These are phyloP conservation scores for Oryzias dopingdopingensis DNA, from an alignment of 2,797 vertebrate species.

Conservation along the genomic window DNA sequence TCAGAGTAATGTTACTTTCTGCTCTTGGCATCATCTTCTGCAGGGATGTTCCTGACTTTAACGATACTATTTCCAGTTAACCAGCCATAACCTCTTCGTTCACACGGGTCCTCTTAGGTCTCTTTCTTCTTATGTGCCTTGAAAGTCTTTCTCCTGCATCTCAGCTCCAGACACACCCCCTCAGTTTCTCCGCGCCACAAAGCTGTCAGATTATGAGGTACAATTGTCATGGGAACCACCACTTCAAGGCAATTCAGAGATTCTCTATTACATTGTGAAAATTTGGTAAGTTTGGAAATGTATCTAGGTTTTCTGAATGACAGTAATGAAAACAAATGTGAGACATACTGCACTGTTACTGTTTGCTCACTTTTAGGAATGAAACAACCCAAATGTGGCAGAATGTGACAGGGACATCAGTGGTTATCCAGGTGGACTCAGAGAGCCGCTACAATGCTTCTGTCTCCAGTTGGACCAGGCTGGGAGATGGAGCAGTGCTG, in stretches of 20 bases:
- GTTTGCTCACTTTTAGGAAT: slow-evolving; percentile 77
- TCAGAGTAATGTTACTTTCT: slow-evolving; percentile 26
- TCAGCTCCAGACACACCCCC: slow-evolving; percentile 92
- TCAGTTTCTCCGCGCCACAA: slow-evolving; percentile 83
- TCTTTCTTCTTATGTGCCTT: slow-evolving; percentile 32
- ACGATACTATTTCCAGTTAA: slow-evolving; percentile 8
- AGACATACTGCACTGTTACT: slow-evolving; percentile 2
- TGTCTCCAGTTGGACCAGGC: slow-evolving; percentile 87
- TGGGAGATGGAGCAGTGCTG: slow-evolving; percentile 86
- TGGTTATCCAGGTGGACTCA: slow-evolving; percentile 85
- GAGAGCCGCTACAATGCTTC: slow-evolving; percentile 83
- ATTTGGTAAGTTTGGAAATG: slow-evolving; percentile 85
- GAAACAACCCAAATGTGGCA: slow-evolving; percentile 75
- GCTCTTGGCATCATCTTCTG: slow-evolving; percentile 3
- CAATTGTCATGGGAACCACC: slow-evolving; percentile 92
- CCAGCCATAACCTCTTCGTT: slow-evolving; percentile 9
- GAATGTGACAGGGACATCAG: slow-evolving; percentile 83
- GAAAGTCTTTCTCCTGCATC: slow-evolving; percentile 69
- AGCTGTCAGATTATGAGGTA: slow-evolving; percentile 89
- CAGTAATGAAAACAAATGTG: background rate
- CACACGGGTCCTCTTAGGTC: background rate
- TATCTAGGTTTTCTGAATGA: slow-evolving; percentile 3
- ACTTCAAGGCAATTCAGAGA: slow-evolving; percentile 89
- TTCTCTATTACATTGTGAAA: slow-evolving; percentile 89
- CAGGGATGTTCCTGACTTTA: slow-evolving; percentile 19